phyloP scores from a whole-genome alignment of 2,113 vertebrate genomes.

The Lutjanus erythropterus region DNA sequence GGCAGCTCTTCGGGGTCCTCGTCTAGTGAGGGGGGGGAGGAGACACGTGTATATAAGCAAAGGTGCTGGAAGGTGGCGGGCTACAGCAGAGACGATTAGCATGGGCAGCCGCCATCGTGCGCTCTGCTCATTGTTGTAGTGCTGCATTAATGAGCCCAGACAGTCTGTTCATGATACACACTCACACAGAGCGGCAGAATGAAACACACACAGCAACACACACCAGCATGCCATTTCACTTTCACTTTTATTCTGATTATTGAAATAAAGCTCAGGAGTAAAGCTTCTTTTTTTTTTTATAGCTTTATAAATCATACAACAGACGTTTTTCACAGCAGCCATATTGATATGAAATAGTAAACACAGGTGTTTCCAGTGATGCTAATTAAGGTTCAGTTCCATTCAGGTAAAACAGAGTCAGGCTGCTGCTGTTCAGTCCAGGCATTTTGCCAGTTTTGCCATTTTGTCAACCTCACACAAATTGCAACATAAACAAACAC shows the following conservation, averaged over 20 bases:
- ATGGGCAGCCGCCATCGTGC: conserved; percentile 45
- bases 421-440: too few species aligned
- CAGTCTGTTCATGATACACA: conserved; percentile 1
- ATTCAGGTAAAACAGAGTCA: too few species aligned
- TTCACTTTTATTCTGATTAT: neutral
- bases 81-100: conserved; percentile 59
- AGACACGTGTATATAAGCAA: conserved; percentile 8
- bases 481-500: too few species aligned
- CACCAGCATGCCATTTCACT: neutral
- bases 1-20: conserved; percentile 62
- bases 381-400: too few species aligned
- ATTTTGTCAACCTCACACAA: too few species aligned
- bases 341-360: too few species aligned
- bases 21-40: conserved; percentile 47
- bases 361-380: too few species aligned
- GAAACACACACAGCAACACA: neutral
- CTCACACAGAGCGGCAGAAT: neutral
- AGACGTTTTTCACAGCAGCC: too few species aligned
- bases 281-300: neutral
- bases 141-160: conserved; percentile 66
- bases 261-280: neutral
- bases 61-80: conserved; percentile 35
- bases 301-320: neutral
- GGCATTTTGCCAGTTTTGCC: too few species aligned
- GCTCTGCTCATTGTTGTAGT: conserved; percentile 43